These are phyloP conservation scores for Neopelma chrysocephalum DNA, from an alignment of 2,797 vertebrate species.

Conservation along the genomic window DNA sequence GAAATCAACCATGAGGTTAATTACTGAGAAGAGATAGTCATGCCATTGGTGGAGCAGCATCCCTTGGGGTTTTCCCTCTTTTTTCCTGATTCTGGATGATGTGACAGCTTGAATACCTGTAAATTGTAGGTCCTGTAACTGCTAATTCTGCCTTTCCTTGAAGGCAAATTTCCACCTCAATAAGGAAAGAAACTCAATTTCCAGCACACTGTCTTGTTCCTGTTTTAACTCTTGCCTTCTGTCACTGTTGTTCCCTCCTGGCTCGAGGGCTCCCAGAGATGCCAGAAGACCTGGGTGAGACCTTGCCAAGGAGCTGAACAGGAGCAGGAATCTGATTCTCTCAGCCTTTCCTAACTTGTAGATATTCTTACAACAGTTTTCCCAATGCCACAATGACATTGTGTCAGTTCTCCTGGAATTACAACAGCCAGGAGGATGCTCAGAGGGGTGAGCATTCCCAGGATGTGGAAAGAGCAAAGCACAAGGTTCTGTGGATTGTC, in stretches of 20 bases:
- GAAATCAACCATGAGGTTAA: neutral
- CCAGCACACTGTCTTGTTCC: neutral
- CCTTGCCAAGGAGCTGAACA: neutral
- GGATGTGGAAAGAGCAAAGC: too few species aligned
- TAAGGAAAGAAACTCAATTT: neutral
- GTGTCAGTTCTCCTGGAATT: neutral
- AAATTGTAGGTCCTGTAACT: neutral
- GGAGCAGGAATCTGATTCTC: neutral
- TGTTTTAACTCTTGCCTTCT: constrained; percentile 54
- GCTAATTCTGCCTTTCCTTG: neutral
- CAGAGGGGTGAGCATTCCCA: neutral
- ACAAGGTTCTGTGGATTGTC: neutral
- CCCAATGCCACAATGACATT: neutral
- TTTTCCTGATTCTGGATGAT: neutral
- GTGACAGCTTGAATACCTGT: neutral
- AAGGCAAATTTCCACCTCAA: neutral
- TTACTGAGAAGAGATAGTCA: neutral
- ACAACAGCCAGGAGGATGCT: neutral
- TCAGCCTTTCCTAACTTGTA: neutral
- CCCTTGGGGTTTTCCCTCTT: neutral
- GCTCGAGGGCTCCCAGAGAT: constrained; percentile 5
- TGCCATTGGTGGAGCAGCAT: neutral
- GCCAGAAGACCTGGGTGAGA: constrained; percentile 9
- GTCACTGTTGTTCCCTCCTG: constrained; percentile 31
- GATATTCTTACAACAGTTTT: neutral